Evolutionary conservation across 92 coral and sea anemone genomes (phyloP), one percentile per base, ranked within the genome.

Genomic region (Parazoanthus swiftii): DNA sequence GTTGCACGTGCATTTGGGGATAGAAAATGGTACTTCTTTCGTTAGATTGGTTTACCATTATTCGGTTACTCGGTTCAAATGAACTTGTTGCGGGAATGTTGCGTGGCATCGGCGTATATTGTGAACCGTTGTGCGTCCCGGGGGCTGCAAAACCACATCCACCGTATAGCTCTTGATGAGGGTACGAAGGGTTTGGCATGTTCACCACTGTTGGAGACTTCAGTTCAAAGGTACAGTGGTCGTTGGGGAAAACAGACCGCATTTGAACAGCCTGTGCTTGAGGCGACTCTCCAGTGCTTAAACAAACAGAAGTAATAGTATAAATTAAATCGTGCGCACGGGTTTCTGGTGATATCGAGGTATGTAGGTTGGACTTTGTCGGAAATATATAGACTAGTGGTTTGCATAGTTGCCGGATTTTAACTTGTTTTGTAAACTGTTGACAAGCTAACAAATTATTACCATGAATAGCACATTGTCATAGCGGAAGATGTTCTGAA

Each of bases 151-250:
- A 84, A 37, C 63, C 23, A 15, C 92, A 89, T 20, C 89, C 90
- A 35, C 93, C 90, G 72, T 91, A 76, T 66, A 90, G 96, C 42
- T 84, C 48, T 72, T 93, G 98, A 25, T 94, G 92, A 70, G 89
- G 86, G 59, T 91, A 95, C 46, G 89, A 82, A 2, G 98, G 96
- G 65, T 91, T 93, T 51, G 93, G 39, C 25, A 87, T 92, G 38
- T 85, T 86, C 10, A 90, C 91, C 85, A 93, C 83, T 11, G 98
- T 56, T 35, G 94, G 96, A 77, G 89, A 86, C 86, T 91, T 93
- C 58, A 81, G 83, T 72, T 74, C 91, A 73, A 89, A 88, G 51
- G 91, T 82, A 68, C 44, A 84, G 43, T 23, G 78, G 21, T 73
- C 78, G 44, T 84, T 80, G 43, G 85, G 5, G 35, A 33, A 80